Evolutionary conservation across 2,888 invertebrate species (phyloP).

Genomic region (Meghimatium bilineatum): DNA sequence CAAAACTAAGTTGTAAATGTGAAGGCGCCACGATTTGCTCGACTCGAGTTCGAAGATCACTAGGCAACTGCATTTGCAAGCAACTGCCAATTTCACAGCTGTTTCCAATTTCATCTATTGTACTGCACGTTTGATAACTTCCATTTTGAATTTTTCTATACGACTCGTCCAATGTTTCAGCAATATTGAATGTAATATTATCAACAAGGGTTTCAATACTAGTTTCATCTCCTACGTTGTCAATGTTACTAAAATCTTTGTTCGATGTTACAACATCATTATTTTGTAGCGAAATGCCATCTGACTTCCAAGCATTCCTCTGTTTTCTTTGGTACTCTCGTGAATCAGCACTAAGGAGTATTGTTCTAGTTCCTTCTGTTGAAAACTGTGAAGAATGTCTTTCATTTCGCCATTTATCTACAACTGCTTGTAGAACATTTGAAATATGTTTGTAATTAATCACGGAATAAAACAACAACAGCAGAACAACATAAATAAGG

Average conservation of each 20-base stretch:
- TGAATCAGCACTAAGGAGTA: background rate
- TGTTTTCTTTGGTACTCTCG: background rate
- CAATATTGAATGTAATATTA: background rate
- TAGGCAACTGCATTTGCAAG: slow-evolving; percentile 30
- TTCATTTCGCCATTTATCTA: background rate
- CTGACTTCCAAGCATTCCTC: background rate
- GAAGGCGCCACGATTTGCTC: slow-evolving; percentile 29
- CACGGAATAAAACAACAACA: background rate
- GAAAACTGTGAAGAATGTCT: background rate
- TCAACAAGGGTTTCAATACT: background rate
- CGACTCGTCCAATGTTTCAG: background rate
- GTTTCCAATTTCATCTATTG: slow-evolving; percentile 16
- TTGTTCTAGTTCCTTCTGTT: background rate
- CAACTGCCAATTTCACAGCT: slow-evolving; percentile 26
- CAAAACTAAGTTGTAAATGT: background rate
- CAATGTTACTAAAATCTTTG: background rate
- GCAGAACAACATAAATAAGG: background rate
- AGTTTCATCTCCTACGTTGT: background rate
- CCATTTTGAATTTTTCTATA: too few relatives aligned
- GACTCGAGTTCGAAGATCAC: background rate
- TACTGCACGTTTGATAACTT: background rate
- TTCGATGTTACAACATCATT: background rate
- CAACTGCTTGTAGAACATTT: background rate
- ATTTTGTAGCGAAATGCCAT: background rate
- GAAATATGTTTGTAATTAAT: background rate